A percentile compares a stretch with the other conserved stretches of the same genome.
These are phyloP conservation scores for Apantesis nais DNA, from an alignment of 2,888 invertebrate species.

Conservation along the genomic window DNA sequence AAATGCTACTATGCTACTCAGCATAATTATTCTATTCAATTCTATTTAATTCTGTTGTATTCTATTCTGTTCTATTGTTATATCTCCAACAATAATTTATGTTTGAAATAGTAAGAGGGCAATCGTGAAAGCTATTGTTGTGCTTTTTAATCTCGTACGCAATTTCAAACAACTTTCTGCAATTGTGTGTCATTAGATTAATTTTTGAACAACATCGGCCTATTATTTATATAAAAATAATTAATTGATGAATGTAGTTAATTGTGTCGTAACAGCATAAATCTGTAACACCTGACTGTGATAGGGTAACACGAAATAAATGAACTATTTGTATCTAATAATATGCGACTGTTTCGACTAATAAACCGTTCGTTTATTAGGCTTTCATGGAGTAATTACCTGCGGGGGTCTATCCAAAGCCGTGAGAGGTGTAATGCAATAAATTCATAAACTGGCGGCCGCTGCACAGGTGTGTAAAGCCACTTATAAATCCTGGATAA, in stretches of 20 bases:
- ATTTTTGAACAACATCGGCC: background rate
- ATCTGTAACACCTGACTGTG: constrained; percentile 4
- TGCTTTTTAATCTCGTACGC: no score
- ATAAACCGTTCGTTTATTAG: constrained; percentile 68
- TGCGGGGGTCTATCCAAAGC: constrained; percentile 70
- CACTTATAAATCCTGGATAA: constrained; percentile 44
- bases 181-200: background rate
- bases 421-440: constrained; percentile 80
- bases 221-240: background rate
- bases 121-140: background rate
- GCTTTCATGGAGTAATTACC: constrained; percentile 79
- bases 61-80: no score
- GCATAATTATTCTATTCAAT: no score
- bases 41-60: no score
- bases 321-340: constrained; percentile 63
- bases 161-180: background rate
- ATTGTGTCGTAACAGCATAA: background rate
- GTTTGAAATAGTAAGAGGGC: background rate
- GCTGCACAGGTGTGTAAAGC: constrained; percentile 71
- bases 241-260: background rate
- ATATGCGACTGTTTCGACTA: constrained; percentile 60
- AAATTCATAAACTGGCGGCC: constrained; percentile 77
- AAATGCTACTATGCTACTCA: no score
- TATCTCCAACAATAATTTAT: no score
- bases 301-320: constrained; percentile 35